These are phyloP conservation scores for Neuroterus valhalla DNA, from an alignment of 1,140 invertebrate species.

Conservation along the genomic window DNA sequence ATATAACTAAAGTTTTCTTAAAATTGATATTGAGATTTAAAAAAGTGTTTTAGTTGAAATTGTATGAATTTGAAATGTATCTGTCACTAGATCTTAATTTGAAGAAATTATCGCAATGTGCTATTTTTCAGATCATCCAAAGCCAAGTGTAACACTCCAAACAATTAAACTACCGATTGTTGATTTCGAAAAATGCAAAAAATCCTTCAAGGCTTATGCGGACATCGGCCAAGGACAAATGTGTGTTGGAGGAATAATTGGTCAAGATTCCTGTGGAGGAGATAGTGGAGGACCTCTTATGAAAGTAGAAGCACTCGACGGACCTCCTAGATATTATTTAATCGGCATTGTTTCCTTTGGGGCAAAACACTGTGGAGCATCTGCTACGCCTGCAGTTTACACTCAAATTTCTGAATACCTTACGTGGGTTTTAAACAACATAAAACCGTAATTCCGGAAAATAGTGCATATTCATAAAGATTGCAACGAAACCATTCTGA, in stretches of 20 bases:
- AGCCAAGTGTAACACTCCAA: slow-evolving; percentile 64
- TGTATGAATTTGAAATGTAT: not conserved
- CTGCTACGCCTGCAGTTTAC: slow-evolving; percentile 76
- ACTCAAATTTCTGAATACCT: slow-evolving; percentile 74
- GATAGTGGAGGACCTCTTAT: slow-evolving; percentile 83
- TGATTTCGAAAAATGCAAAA: slow-evolving; percentile 63
- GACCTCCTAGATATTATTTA: slow-evolving; percentile 73
- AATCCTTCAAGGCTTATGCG: slow-evolving; percentile 67
- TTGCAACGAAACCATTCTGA: too few species aligned
- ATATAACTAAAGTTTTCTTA: too few species aligned
- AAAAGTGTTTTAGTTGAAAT: not conserved
- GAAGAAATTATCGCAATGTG: too few species aligned
- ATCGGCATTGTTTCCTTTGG: slow-evolving; percentile 84
- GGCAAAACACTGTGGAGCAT: slow-evolving; percentile 75
- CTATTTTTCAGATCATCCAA: slow-evolving; percentile 45
- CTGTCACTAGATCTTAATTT: not conserved
- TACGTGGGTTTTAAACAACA: slow-evolving; percentile 75
- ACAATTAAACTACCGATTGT: slow-evolving; percentile 72
- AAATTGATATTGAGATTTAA: too few species aligned
- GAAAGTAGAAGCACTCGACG: slow-evolving; percentile 70
- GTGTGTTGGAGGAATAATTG: slow-evolving; percentile 77
- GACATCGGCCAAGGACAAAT: slow-evolving; percentile 72
- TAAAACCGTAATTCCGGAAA: slow-evolving; percentile 11
- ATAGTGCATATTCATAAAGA: too few species aligned
- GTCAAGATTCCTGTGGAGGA: slow-evolving; percentile 79